Evolutionary conservation across 23 tunicate genomes (phyloP).

Genomic region (Styela clava): DNA sequence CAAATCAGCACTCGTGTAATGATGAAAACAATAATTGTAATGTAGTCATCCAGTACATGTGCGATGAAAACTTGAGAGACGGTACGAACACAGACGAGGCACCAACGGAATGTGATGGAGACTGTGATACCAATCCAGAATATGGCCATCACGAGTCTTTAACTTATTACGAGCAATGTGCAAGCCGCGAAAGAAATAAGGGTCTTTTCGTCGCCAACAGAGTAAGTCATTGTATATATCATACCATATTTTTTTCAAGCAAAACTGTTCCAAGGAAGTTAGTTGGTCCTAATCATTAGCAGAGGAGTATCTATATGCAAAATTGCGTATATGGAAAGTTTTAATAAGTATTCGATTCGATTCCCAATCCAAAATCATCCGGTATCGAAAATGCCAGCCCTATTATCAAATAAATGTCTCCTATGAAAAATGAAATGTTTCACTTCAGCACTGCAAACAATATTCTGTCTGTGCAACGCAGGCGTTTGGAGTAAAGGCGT

Average conservation of each 20-base stretch:
- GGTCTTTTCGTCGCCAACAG: constrained; percentile 69
- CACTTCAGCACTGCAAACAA: too few relatives aligned
- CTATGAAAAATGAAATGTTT: too few relatives aligned
- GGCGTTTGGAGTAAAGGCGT: too few relatives aligned
- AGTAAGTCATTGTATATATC: constrained; percentile 41
- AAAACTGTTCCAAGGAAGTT: too few relatives aligned
- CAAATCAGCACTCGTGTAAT: constrained; percentile 95
- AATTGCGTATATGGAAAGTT: neutral
- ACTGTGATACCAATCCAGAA: constrained; percentile 50
- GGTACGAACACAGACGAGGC: constrained; percentile 62
- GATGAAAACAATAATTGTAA: constrained; percentile 79
- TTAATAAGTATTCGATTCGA: too few relatives aligned
- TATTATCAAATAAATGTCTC: too few relatives aligned
- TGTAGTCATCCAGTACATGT: constrained; percentile 82
- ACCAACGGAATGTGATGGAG: constrained; percentile 44
- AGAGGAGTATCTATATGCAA: too few relatives aligned
- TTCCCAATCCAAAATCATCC: too few relatives aligned
- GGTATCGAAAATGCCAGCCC: too few relatives aligned
- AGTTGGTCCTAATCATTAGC: too few relatives aligned
- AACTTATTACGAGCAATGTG: constrained; percentile 55
- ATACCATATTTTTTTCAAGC: neutral
- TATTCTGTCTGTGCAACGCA: too few relatives aligned
- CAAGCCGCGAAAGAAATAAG: constrained; percentile 45
- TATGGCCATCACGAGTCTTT: constrained; percentile 87
- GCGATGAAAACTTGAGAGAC: constrained; percentile 69